A percentile compares a stretch with the other conserved stretches of the same genome.
phyloP scores from a whole-genome alignment of 2,113 vertebrate genomes.

The Apteryx owenii region DNA sequence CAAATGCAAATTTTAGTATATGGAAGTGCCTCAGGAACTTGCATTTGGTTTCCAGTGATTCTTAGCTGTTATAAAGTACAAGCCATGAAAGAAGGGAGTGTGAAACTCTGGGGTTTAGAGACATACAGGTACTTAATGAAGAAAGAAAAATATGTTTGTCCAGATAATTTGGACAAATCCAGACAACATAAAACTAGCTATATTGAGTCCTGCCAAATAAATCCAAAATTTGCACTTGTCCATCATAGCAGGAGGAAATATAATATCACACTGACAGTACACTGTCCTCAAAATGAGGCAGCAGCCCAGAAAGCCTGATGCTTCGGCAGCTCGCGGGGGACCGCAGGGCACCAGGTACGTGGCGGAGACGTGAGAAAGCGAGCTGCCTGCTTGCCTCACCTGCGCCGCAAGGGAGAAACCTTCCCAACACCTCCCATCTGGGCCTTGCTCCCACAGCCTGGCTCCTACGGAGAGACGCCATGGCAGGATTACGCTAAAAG shows the following conservation, averaged over 20 bases:
- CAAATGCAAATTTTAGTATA: constrained; percentile 4
- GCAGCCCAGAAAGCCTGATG: neutral
- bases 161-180: neutral
- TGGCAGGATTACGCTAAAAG: neutral
- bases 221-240: neutral
- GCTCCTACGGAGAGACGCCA: rapidly evolving
- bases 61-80: neutral
- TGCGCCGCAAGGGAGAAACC: too few species aligned
- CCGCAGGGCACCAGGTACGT: rapidly evolving
- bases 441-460: rapidly evolving
- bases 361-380: rapidly evolving
- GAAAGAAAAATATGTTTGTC: neutral
- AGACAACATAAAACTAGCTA: neutral
- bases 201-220: neutral
- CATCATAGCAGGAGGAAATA: neutral
- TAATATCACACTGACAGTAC: neutral
- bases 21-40: neutral
- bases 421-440: too few species aligned
- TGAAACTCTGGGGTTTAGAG: neutral
- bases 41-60: neutral
- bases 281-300: neutral
- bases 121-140: neutral
- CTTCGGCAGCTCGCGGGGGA: neutral
- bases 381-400: neutral
- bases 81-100: neutral